phyloP scores from a whole-genome alignment of 1,140 invertebrate genomes.

The Chionoecetes opilio region DNA sequence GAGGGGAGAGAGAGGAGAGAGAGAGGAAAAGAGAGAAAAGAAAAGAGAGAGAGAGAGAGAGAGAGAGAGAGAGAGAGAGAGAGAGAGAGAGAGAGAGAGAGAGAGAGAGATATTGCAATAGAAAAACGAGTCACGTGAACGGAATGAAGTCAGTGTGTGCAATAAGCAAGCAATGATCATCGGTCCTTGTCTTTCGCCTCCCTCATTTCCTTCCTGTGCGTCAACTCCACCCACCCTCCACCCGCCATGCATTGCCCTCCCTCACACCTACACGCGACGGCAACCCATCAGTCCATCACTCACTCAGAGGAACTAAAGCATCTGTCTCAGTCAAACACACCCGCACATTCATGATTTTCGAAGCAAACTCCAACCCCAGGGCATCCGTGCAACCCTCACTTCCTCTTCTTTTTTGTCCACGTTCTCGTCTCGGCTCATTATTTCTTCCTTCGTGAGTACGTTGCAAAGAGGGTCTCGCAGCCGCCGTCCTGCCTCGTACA shows the following conservation, averaged over 20 bases:
- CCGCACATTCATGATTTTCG: not conserved
- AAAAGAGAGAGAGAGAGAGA: slow-evolving; percentile 9
- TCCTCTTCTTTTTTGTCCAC: not conserved
- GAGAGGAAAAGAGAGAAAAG: not conserved
- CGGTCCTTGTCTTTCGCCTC: not conserved
- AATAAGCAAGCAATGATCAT: not conserved
- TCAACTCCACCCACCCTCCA: not conserved
- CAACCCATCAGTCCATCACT: not conserved
- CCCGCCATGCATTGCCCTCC: not conserved
- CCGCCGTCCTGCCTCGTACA: not conserved
- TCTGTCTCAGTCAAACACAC: not conserved
- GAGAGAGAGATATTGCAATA: not conserved
- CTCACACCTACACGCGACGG: not conserved
- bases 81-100: not conserved
- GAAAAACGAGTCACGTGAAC: not conserved
- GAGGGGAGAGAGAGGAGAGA: not conserved
- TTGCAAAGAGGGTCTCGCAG: not conserved
- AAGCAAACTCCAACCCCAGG: not conserved
- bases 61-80: slow-evolving; percentile 27
- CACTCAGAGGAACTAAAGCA: not conserved
- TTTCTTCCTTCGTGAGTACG: slow-evolving; percentile 1
- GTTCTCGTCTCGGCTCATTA: not conserved
- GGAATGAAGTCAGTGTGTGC: slow-evolving; percentile 1
- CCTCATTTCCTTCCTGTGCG: not conserved
- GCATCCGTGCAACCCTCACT: slow-evolving; percentile 4